Evolutionary conservation across 2,113 vertebrate species (phyloP).

Genomic region (Dipodomys spectabilis): DNA sequence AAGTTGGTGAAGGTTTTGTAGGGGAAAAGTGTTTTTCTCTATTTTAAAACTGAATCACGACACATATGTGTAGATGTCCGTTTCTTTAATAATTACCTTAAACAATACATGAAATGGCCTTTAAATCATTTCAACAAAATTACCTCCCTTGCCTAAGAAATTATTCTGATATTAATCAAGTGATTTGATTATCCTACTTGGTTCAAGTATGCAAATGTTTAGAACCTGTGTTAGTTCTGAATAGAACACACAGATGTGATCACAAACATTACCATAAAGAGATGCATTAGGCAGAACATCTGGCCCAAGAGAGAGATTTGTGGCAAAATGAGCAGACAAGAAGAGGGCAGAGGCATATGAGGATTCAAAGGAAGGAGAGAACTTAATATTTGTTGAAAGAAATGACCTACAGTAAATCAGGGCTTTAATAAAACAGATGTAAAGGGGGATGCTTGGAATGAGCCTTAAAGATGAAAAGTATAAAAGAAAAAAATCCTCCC

Average conservation of each 20-base stretch:
- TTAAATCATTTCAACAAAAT: background rate
- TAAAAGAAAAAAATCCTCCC: background rate
- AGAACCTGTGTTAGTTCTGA: background rate
- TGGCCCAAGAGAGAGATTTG: fast-evolving
- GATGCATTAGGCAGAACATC: background rate
- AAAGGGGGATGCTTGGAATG: background rate
- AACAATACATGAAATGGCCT: background rate
- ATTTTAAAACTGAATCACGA: slow-evolving; percentile 42
- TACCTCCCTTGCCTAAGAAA: background rate
- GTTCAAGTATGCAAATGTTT: background rate
- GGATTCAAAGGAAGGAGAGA: background rate
- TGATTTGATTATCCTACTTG: background rate
- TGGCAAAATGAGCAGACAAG: too few species aligned
- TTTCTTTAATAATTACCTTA: slow-evolving; percentile 46
- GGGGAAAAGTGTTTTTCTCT: background rate
- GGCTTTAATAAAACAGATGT: background rate
- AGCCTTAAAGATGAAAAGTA: background rate
- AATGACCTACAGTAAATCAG: background rate
- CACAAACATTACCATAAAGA: background rate
- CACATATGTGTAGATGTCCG: background rate
- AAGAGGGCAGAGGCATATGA: background rate
- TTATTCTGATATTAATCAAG: background rate
- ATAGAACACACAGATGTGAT: background rate
- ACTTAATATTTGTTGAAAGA: background rate
- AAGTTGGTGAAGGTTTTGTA: background rate